phyloP scores from a whole-genome alignment of 1,140 invertebrate species.

The Caenorhabditis elegans region DNA sequence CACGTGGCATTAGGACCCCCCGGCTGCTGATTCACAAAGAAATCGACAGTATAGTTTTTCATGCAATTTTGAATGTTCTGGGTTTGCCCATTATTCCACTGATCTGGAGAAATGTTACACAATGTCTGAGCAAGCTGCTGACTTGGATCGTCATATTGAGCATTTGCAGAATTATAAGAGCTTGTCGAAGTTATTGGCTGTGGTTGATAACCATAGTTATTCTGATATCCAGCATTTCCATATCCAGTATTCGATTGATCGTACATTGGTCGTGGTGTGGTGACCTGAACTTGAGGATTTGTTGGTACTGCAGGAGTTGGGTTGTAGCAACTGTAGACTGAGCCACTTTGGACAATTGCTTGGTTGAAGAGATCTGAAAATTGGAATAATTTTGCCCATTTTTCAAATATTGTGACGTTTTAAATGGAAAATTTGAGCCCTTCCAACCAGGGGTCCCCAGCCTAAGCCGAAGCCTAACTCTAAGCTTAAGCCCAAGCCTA shows the following conservation, averaged over 20 bases:
- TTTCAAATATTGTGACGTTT: not conserved
- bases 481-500: too few species aligned
- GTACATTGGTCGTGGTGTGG: slow-evolving; percentile 16
- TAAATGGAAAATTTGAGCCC: too few species aligned
- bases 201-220: not conserved
- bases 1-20: slow-evolving; percentile 23
- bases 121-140: slow-evolving; percentile 26
- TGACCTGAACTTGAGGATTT: not conserved
- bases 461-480: too few species aligned
- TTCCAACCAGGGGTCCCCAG: too few species aligned
- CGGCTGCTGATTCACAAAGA: slow-evolving; percentile 24
- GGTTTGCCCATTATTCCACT: slow-evolving; percentile 34
- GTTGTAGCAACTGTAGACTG: slow-evolving; percentile 41
- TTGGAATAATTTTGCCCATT: too few species aligned
- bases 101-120: slow-evolving; percentile 32
- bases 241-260: not conserved
- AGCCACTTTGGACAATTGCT: slow-evolving; percentile 41
- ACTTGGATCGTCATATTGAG: slow-evolving; percentile 32
- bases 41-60: slow-evolving; percentile 33
- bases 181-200: slow-evolving; percentile 1
- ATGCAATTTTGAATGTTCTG: slow-evolving; percentile 35
- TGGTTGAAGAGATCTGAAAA: slow-evolving; percentile 50
- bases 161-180: slow-evolving; percentile 28
- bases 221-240: not conserved
- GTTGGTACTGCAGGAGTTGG: slow-evolving; percentile 26